Conservation (phyloP, 2,113 vertebrate species). For the Apodemus speciosus region DNA sequence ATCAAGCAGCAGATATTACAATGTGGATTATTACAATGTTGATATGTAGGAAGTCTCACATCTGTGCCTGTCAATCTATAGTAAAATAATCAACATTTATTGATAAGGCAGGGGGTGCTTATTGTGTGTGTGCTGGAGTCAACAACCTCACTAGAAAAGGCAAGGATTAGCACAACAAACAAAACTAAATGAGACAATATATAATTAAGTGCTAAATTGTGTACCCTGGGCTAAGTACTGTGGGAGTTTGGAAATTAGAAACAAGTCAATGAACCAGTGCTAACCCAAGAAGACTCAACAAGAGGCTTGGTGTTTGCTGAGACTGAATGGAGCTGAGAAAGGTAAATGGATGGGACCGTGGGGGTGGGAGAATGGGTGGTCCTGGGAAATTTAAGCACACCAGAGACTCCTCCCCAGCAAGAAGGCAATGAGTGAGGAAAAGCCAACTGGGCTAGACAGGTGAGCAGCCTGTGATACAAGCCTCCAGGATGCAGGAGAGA, state of each 20-base stretch:
- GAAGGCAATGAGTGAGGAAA: not conserved
- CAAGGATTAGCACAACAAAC: slow-evolving; percentile 49
- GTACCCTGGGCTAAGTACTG: slow-evolving; percentile 14
- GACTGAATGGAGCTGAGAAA: not conserved
- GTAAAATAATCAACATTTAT: not conserved
- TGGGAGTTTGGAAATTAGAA: slow-evolving; percentile 46
- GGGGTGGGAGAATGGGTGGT: not conserved
- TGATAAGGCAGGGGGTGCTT: not conserved
- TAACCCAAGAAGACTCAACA: slow-evolving; percentile 18
- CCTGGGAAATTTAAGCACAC: not conserved
- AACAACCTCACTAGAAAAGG: slow-evolving; percentile 32
- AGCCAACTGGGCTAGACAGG: not conserved
- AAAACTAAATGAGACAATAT: slow-evolving; percentile 54
- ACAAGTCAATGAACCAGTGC: not conserved
- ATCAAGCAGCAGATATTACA: slow-evolving; percentile 19
- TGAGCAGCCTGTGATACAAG: not conserved
- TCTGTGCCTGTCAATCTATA: slow-evolving; percentile 36
- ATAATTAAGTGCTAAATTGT: slow-evolving; percentile 63
- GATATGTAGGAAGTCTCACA: not conserved
- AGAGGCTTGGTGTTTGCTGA: not conserved
- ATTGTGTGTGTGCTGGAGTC: not conserved
- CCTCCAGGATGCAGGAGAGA: not conserved
- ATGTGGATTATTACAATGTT: not conserved
- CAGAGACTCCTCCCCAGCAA: not conserved
- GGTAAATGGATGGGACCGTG: not conserved